phyloP scores from a whole-genome alignment of 2,113 vertebrate genomes.

The Dissostichus mawsoni region DNA sequence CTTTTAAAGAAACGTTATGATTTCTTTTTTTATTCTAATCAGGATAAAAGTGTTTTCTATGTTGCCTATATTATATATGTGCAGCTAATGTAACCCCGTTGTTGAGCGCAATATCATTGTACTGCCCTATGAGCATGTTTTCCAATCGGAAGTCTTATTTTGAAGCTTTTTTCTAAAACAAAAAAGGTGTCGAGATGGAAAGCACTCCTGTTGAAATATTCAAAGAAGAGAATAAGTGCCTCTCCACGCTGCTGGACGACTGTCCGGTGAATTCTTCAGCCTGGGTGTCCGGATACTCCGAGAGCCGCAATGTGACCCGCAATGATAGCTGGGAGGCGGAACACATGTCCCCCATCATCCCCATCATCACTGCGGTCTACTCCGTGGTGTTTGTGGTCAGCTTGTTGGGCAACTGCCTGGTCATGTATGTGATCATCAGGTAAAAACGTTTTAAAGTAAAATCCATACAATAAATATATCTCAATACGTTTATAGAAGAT shows the following conservation, averaged over 20 bases:
- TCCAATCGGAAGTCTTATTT: neutral
- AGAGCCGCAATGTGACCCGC: constrained; percentile 69
- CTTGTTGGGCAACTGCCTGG: constrained; percentile 94
- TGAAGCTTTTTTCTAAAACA: neutral
- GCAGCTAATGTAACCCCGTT: neutral
- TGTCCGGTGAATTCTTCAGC: constrained; percentile 71
- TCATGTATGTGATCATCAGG: constrained; percentile 99
- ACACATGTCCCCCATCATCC: constrained; percentile 90
- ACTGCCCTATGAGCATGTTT: no score
- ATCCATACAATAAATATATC: no score
- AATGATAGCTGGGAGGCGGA: constrained; percentile 80
- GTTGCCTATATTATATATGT: neutral
- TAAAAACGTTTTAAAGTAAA: constrained; percentile 71
- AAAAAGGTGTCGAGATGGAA: constrained; percentile 74
- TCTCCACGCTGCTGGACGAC: constrained; percentile 69
- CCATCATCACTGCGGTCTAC: constrained; percentile 95
- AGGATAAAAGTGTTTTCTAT: neutral
- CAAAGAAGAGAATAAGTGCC: constrained; percentile 76
- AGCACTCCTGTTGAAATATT: constrained; percentile 76
- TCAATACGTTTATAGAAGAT: no score
- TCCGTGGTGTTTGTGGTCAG: constrained; percentile 95
- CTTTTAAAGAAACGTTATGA: neutral
- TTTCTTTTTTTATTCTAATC: neutral
- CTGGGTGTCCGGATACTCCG: constrained; percentile 66
- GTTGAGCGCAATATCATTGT: neutral